Conservation (phyloP, 2,113 vertebrate genomes). For the Pomatostomus ruficeps region DNA sequence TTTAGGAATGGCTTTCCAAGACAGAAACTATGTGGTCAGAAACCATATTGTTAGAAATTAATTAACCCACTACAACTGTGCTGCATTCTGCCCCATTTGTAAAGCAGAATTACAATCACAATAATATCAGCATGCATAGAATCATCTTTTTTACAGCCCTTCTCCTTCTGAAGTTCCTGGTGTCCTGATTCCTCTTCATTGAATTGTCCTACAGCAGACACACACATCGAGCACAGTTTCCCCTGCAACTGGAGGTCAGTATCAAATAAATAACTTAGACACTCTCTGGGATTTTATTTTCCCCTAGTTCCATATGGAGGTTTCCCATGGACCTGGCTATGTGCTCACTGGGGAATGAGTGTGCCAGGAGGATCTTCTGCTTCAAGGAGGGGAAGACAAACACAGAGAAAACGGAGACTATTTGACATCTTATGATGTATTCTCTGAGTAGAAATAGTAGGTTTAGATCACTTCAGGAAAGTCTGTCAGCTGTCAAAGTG, state of each 20-base stretch:
- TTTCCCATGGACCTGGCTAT: background rate
- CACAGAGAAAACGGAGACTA: background rate
- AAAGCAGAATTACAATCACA: background rate
- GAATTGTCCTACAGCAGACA: background rate
- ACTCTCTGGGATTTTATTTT: background rate
- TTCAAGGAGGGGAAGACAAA: background rate
- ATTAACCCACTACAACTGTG: background rate
- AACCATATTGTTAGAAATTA: background rate
- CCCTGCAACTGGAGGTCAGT: background rate
- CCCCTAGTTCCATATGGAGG: background rate
- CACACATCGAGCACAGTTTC: background rate
- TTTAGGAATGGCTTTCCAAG: background rate
- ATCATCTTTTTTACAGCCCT: background rate
- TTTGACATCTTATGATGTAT: background rate
- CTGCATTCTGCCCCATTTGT: background rate
- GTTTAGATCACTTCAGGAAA: background rate
- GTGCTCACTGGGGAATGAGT: background rate
- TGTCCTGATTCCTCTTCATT: background rate
- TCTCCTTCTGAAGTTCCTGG: background rate
- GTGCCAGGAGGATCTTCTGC: background rate
- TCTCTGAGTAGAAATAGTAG: background rate
- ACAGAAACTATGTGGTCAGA: background rate
- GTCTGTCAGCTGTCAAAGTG: background rate
- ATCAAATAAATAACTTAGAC: background rate
- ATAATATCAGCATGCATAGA: background rate